Conservation (phyloP, 2,113 vertebrate genomes). For the Seriola dumerili region DNA sequence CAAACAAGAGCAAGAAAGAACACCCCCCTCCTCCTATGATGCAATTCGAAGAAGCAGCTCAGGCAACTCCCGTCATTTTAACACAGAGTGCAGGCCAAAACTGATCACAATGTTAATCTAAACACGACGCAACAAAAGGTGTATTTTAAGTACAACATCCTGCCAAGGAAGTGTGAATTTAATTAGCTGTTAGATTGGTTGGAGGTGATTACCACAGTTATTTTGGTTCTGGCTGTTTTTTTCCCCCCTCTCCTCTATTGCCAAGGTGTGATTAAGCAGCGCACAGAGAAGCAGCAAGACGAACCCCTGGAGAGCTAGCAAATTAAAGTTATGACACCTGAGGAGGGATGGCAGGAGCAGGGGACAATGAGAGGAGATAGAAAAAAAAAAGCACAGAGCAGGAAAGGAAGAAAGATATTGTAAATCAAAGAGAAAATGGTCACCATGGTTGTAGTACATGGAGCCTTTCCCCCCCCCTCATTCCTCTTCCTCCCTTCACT, state of each 20-base stretch:
- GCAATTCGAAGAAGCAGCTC: not conserved
- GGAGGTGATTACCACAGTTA: constrained; percentile 39
- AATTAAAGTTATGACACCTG: constrained; percentile 77
- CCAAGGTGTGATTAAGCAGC: constrained; percentile 63
- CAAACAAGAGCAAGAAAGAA: not conserved
- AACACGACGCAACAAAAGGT: constrained; percentile 1
- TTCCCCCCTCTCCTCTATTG: not conserved
- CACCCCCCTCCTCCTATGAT: not conserved
- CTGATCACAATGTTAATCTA: not conserved
- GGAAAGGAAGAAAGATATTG: not conserved
- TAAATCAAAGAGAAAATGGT: constrained; percentile 18
- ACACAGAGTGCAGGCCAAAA: not conserved
- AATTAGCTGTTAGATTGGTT: constrained; percentile 30
- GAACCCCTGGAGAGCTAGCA: constrained; percentile 62
- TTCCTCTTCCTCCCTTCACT: not conserved
- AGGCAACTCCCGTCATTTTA: not conserved
- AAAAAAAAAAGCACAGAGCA: constrained; percentile 1
- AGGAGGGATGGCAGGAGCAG: constrained; percentile 37
- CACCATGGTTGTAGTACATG: not conserved
- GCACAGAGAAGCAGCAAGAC: constrained; percentile 46
- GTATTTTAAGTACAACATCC: not conserved
- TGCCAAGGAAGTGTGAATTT: not conserved
- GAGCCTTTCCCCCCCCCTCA: not conserved
- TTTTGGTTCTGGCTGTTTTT: constrained; percentile 28
- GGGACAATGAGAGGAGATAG: constrained; percentile 22